Evolutionary conservation across 2,797 vertebrate species (phyloP).

Genomic region (Clarias platycephalus): DNA sequence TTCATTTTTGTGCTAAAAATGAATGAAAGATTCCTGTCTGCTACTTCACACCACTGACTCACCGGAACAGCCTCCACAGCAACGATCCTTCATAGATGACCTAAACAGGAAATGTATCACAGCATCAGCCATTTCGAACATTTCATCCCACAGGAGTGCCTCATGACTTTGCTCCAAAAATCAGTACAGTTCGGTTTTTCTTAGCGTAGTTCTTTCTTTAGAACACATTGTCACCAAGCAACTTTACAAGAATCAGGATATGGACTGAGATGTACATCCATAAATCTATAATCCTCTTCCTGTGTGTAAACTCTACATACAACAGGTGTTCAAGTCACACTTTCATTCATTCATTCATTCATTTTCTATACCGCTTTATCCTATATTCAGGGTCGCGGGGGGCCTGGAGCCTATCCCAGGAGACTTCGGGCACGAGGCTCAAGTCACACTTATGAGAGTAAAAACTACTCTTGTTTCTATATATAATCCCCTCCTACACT

Average conservation of each 20-base stretch:
- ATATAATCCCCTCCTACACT: too few relatives aligned
- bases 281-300: neutral
- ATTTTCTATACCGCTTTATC: too few relatives aligned
- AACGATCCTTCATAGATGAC: neutral
- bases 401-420: too few relatives aligned
- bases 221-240: neutral
- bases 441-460: too few relatives aligned
- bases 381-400: too few relatives aligned
- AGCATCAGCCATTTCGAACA: neutral
- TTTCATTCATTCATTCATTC: too few relatives aligned
- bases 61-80: neutral
- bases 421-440: too few relatives aligned
- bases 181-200: neutral
- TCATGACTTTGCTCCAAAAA: neutral
- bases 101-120: neutral
- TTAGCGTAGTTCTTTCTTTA: neutral
- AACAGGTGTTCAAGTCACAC: too few relatives aligned
- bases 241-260: neutral
- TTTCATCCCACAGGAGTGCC: neutral
- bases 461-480: too few relatives aligned
- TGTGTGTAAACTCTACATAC: neutral
- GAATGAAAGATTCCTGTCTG: neutral
- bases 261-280: neutral
- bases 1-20: neutral
- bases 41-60: neutral